Conservation (phyloP, 2,888 invertebrate species). For the Trissoscelio sp. region DNA sequence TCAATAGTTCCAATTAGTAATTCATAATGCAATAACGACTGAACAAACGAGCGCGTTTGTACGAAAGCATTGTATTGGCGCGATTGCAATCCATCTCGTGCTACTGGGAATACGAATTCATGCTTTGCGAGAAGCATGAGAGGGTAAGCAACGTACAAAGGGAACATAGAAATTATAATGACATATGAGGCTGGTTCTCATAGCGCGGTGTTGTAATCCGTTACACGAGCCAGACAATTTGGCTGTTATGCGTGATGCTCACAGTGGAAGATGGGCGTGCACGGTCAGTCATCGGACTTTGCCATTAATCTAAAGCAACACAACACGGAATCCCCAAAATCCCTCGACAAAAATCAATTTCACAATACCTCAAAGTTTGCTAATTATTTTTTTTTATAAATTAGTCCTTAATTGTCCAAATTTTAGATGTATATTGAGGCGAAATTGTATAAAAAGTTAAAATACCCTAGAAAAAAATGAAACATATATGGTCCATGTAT, state of each 20-base stretch:
- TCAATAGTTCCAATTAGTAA: constrained; percentile 65
- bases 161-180: constrained; percentile 71
- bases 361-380: constrained; percentile 39
- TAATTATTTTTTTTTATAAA: no score
- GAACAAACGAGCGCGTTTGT: constrained; percentile 45
- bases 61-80: constrained; percentile 48
- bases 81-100: constrained; percentile 64
- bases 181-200: constrained; percentile 63
- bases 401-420: no score
- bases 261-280: constrained; percentile 64
- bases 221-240: constrained; percentile 66
- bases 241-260: constrained; percentile 65
- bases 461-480: no score
- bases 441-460: no score
- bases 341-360: background rate
- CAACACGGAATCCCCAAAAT: constrained; percentile 3
- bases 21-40: constrained; percentile 51
- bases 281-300: constrained; percentile 63
- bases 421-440: no score
- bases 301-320: constrained; percentile 60
- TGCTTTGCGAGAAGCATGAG: constrained; percentile 54
- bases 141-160: constrained; percentile 59
- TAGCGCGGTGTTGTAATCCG: constrained; percentile 63
- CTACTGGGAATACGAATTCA: constrained; percentile 59
- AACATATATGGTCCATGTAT: no score